phyloP scores from a whole-genome alignment of 2,888 invertebrate genomes.

The Caenorhabditis imperialis region DNA sequence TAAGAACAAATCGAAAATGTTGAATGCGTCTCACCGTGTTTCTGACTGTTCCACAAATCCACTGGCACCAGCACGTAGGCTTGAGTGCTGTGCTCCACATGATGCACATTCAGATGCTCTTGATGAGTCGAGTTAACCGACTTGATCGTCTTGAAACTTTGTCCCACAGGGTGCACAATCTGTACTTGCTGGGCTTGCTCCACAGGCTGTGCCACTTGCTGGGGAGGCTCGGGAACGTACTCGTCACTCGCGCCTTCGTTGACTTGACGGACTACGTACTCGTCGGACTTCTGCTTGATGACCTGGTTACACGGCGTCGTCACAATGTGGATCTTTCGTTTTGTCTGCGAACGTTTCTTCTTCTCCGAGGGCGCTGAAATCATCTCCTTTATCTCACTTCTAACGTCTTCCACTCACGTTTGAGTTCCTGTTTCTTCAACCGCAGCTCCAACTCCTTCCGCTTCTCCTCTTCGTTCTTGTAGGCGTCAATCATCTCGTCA shows the following conservation, averaged over 20 bases:
- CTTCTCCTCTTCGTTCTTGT: conserved; percentile 36
- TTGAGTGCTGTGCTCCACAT: too few species aligned
- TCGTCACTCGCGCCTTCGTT: conserved; percentile 28
- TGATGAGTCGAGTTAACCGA: too few species aligned
- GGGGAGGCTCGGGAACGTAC: conserved; percentile 1
- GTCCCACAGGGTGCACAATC: background rate
- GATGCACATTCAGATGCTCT: too few species aligned
- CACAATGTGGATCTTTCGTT: conserved; percentile 31
- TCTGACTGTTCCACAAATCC: background rate
- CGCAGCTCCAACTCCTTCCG: conserved; percentile 31
- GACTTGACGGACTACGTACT: conserved; percentile 18
- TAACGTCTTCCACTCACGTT: conserved; percentile 12
- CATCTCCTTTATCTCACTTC: conserved; percentile 59
- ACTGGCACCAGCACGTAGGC: conserved; percentile 26
- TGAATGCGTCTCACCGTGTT: background rate
- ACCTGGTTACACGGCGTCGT: conserved; percentile 34
- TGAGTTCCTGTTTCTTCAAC: conserved; percentile 27
- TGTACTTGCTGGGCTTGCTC: background rate
- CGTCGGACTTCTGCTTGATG: conserved; percentile 10
- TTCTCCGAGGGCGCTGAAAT: conserved; percentile 24
- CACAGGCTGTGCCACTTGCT: background rate
- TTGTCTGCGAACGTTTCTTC: conserved; percentile 1
- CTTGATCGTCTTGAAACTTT: too few species aligned
- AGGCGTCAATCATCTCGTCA: conserved; percentile 42
- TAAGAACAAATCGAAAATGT: too few species aligned